A percentile compares a stretch with the other conserved stretches of the same genome.
These are phyloP conservation scores for Selene dorsalis DNA, from an alignment of 2,797 vertebrate genomes.

Conservation along the genomic window DNA sequence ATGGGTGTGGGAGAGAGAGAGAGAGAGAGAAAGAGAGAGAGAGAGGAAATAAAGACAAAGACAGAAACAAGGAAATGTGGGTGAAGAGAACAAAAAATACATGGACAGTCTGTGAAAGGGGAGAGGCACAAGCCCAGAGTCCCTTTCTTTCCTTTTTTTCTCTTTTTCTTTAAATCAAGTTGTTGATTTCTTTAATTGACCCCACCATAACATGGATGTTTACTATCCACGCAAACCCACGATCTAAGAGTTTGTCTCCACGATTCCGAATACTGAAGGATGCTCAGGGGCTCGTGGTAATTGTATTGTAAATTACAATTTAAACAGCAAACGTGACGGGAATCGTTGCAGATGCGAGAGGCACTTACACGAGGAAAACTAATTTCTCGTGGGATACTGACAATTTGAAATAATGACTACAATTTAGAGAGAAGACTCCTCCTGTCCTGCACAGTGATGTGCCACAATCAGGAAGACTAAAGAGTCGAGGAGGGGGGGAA, in stretches of 20 bases:
- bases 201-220: background rate
- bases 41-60: constrained; percentile 35
- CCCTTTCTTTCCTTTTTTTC: background rate
- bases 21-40: background rate
- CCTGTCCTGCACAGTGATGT: background rate
- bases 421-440: background rate
- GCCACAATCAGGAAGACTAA: background rate
- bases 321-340: constrained; percentile 37
- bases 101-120: constrained; percentile 9
- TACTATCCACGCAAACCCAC: background rate
- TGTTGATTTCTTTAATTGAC: constrained; percentile 10
- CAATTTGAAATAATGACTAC: constrained; percentile 10
- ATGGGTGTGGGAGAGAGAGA: constrained; percentile 31
- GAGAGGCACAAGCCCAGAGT: background rate
- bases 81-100: constrained; percentile 5
- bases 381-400: constrained; percentile 20
- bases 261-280: constrained; percentile 32
- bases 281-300: constrained; percentile 1
- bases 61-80: constrained; percentile 13
- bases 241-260: constrained; percentile 27
- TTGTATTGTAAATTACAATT: constrained; percentile 27
- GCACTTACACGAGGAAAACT: background rate
- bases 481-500: background rate
- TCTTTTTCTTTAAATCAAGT: background rate
- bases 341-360: constrained; percentile 26